A percentile compares a stretch with the other conserved stretches of the same genome.
Conservation (phyloP, 2,113 vertebrate species). For the Bos indicus region DNA sequence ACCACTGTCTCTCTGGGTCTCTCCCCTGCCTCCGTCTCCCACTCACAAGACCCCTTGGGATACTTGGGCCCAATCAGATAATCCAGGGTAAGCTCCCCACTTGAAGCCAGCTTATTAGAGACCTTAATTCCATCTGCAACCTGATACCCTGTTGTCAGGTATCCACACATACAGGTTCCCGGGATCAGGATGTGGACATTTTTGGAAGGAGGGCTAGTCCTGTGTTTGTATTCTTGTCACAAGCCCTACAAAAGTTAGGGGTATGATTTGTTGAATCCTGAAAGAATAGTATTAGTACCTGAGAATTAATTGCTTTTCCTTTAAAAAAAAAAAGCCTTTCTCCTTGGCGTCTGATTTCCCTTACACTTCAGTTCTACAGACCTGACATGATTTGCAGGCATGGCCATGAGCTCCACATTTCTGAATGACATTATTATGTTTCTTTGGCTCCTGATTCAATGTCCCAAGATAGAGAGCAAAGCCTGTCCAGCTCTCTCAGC, state of each 20-base stretch:
- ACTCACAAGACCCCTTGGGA: neutral
- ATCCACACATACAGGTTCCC: neutral
- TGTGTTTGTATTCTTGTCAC: neutral
- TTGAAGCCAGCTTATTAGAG: neutral
- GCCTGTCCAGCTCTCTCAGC: neutral
- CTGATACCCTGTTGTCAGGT: rapidly evolving
- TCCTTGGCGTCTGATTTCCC: neutral
- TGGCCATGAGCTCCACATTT: neutral
- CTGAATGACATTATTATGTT: neutral
- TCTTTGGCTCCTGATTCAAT: neutral
- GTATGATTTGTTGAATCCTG: neutral
- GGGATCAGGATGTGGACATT: neutral
- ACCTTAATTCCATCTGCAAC: neutral
- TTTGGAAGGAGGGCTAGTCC: neutral
- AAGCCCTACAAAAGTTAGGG: neutral
- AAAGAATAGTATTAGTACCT: neutral
- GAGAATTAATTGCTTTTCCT: neutral
- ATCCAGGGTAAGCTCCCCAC: too few relatives aligned
- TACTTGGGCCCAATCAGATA: neutral
- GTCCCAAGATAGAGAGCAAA: neutral
- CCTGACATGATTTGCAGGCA: neutral
- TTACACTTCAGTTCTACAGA: neutral
- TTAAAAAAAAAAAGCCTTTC: neutral
- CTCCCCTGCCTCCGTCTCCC: neutral
- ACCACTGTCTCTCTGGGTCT: neutral